Percentiles rank a stretch among this genome's conserved stretches.
Conservation (phyloP, 2,113 vertebrate genomes). For the Indri indri region DNA sequence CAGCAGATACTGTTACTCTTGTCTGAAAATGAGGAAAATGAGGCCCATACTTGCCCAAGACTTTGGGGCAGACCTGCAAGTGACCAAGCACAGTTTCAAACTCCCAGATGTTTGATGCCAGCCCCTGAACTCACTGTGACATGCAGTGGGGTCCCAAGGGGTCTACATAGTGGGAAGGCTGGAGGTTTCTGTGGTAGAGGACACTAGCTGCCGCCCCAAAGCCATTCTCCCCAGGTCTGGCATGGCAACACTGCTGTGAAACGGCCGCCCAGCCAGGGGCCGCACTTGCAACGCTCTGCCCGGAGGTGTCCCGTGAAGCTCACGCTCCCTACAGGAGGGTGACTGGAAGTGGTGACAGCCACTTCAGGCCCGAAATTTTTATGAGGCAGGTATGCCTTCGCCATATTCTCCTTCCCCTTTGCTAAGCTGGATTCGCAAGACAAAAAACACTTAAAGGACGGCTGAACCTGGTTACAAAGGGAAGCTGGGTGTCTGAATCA, state of each 20-base stretch:
- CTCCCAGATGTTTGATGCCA: not conserved
- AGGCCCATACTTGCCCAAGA: not conserved
- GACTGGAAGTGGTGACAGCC: not conserved
- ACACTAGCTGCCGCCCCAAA: not conserved
- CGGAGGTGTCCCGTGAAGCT: fast-evolving
- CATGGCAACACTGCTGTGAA: no score
- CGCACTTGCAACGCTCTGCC: fast-evolving
- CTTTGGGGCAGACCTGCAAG: not conserved
- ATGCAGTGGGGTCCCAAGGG: not conserved
- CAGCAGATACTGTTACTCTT: not conserved
- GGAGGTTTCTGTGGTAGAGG: not conserved
- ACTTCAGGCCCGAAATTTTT: not conserved
- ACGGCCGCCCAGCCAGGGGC: not conserved
- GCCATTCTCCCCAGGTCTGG: not conserved
- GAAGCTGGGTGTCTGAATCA: not conserved
- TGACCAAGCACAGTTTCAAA: not conserved
- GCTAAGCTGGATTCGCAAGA: not conserved
- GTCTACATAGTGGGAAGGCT: not conserved
- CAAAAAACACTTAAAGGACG: not conserved
- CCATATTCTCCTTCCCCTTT: not conserved
- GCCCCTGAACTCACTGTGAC: not conserved
- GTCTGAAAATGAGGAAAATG: not conserved
- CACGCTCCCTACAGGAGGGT: not conserved
- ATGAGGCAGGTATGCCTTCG: not conserved
- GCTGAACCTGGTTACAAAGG: not conserved